phyloP scores from a whole-genome alignment of 2,113 vertebrate genomes.

The Eublepharis macularius region DNA sequence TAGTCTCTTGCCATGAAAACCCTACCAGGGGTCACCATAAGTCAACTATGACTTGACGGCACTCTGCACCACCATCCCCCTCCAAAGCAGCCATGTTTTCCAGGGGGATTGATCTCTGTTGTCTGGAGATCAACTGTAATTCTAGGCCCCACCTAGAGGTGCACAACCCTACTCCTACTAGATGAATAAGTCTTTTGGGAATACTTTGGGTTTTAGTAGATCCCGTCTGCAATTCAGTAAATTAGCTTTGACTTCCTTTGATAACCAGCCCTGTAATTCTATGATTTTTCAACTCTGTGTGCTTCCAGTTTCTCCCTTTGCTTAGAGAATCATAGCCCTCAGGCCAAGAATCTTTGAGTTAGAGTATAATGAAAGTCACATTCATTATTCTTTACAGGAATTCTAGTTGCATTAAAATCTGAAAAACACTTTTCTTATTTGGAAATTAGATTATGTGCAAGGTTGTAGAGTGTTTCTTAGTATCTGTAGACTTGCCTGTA shows the following conservation, averaged over 20 bases:
- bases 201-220: neutral
- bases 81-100: too few relatives aligned
- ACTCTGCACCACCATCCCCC: too few relatives aligned
- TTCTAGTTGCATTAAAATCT: neutral
- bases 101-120: too few relatives aligned
- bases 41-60: too few relatives aligned
- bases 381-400: slow-evolving; percentile 14
- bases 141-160: too few relatives aligned
- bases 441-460: slow-evolving; percentile 25
- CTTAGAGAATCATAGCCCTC: slow-evolving; percentile 5
- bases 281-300: neutral
- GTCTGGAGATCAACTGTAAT: too few relatives aligned
- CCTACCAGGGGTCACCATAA: too few relatives aligned
- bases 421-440: neutral
- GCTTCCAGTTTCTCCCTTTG: neutral
- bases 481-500: neutral
- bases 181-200: neutral
- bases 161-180: too few relatives aligned
- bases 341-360: slow-evolving; percentile 10
- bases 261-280: neutral
- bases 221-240: neutral
- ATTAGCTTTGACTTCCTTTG: neutral
- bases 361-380: slow-evolving; percentile 25
- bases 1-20: too few relatives aligned
- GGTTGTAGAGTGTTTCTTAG: slow-evolving; percentile 33